Percentiles rank a stretch among this genome's conserved stretches.
These are phyloP conservation scores for Calephelis nemesis DNA, from an alignment of 1,140 invertebrate species.

Conservation along the genomic window DNA sequence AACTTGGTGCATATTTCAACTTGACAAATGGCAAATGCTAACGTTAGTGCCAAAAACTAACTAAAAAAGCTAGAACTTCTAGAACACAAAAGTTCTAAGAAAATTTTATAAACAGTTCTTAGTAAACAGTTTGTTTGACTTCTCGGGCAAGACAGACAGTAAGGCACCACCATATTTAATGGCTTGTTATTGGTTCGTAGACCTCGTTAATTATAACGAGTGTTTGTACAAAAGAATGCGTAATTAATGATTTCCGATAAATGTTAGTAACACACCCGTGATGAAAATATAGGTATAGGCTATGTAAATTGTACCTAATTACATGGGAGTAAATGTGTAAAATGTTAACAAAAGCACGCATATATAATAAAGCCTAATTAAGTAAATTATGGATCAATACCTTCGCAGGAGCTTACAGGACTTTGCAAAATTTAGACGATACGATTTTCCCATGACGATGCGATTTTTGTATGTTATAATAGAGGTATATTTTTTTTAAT, in stretches of 20 bases:
- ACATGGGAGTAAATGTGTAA: not conserved
- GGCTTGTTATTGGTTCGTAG: conserved; percentile 10
- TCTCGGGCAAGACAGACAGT: not conserved
- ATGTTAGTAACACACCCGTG: too few species aligned
- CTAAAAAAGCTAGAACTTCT: not conserved
- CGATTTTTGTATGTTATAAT: too few species aligned
- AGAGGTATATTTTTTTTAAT: too few species aligned
- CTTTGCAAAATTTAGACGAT: too few species aligned
- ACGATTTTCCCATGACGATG: too few species aligned
- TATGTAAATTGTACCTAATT: not conserved
- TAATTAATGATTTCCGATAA: not conserved
- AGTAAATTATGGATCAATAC: too few species aligned
- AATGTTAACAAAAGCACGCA: not conserved
- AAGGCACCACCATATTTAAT: not conserved
- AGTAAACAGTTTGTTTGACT: conserved; percentile 5
- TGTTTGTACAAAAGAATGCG: not conserved
- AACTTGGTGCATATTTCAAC: too few species aligned
- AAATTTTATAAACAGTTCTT: not conserved
- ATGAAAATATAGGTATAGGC: not conserved
- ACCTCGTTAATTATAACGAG: conserved; percentile 5
- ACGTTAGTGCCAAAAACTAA: too few species aligned
- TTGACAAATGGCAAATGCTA: too few species aligned
- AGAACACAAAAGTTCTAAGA: not conserved
- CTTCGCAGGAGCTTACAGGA: too few species aligned
- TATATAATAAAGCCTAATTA: too few species aligned